Evolutionary conservation across 2,797 vertebrate species (phyloP).

Genomic region (Poecilia wingei): DNA sequence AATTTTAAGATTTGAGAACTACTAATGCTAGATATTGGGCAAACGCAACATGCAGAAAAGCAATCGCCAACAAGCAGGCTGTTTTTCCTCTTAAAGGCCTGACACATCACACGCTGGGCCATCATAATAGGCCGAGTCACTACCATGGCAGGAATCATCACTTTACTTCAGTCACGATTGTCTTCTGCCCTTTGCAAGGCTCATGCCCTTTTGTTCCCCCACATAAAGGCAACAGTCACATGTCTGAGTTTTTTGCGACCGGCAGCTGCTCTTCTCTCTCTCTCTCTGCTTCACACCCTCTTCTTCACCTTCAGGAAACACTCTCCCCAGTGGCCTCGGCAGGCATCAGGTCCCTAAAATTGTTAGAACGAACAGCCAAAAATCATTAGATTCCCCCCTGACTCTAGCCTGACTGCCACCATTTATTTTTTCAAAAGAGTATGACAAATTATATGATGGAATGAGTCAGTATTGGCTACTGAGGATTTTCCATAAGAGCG

Average conservation of each 20-base stretch:
- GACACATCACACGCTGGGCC: conserved; percentile 76
- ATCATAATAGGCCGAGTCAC: conserved; percentile 76
- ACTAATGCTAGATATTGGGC: conserved; percentile 7
- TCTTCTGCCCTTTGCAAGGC: conserved; percentile 80
- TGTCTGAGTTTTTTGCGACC: conserved; percentile 75
- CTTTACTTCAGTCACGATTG: conserved; percentile 80
- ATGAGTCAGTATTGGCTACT: conserved; percentile 79
- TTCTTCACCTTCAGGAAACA: conserved; percentile 51
- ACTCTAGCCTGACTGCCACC: conserved; percentile 83
- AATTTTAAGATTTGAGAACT: background rate
- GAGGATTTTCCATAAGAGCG: conserved; percentile 56
- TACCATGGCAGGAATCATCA: conserved; percentile 73
- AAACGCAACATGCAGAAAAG: conserved; percentile 31
- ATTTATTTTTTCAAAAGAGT: conserved; percentile 84
- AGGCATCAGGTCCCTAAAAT: conserved; percentile 80
- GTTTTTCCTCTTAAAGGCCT: conserved; percentile 48
- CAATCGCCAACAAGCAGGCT: conserved; percentile 51
- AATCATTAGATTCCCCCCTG: conserved; percentile 83
- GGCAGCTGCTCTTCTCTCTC: conserved; percentile 77
- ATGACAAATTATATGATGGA: conserved; percentile 70
- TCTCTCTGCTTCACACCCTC: conserved; percentile 59
- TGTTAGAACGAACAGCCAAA: conserved; percentile 88
- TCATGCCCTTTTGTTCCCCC: conserved; percentile 77
- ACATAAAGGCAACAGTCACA: conserved; percentile 84
- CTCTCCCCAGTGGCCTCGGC: conserved; percentile 61